phyloP scores from a whole-genome alignment of 2,888 invertebrate genomes.

The Subacronicta megacephala region DNA sequence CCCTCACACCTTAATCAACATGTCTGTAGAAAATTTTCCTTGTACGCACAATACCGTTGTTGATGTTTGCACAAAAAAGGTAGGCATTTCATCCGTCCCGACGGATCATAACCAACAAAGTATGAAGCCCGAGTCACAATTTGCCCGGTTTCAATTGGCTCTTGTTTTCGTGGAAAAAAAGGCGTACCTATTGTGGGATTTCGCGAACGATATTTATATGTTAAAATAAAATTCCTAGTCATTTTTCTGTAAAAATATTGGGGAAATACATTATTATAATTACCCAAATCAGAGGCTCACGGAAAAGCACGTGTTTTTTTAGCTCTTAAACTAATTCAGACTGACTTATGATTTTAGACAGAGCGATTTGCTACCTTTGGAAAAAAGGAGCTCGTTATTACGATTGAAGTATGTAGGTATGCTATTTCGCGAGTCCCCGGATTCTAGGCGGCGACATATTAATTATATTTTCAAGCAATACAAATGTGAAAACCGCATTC shows the following conservation, averaged over 20 bases:
- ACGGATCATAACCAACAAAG: conserved; percentile 58
- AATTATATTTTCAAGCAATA: too few relatives aligned
- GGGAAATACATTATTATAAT: not conserved
- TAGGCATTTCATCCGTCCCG: conserved; percentile 61
- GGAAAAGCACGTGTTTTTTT: too few relatives aligned
- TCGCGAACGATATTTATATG: conserved; percentile 20
- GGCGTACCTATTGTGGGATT: conserved; percentile 26
- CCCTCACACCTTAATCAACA: conserved; percentile 63
- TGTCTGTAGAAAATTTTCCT: conserved; percentile 58
- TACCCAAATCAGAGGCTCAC: conserved; percentile 5
- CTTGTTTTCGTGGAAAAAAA: conserved; percentile 47
- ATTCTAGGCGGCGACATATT: too few relatives aligned
- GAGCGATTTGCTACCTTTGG: too few relatives aligned
- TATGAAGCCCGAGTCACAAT: conserved; percentile 57
- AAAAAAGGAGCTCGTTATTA: too few relatives aligned
- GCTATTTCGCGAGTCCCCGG: too few relatives aligned
- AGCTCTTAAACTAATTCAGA: too few relatives aligned
- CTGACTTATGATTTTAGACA: too few relatives aligned
- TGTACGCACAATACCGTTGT: conserved; percentile 56
- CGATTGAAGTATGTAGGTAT: too few relatives aligned
- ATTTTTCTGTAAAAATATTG: not conserved
- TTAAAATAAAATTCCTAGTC: not conserved
- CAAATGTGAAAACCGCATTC: too few relatives aligned
- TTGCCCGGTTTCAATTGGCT: conserved; percentile 60
- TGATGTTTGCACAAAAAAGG: conserved; percentile 66